A percentile compares a stretch with the other conserved stretches of the same genome.
Conservation (phyloP, 2,888 invertebrate genomes). For the Apamea anceps region DNA sequence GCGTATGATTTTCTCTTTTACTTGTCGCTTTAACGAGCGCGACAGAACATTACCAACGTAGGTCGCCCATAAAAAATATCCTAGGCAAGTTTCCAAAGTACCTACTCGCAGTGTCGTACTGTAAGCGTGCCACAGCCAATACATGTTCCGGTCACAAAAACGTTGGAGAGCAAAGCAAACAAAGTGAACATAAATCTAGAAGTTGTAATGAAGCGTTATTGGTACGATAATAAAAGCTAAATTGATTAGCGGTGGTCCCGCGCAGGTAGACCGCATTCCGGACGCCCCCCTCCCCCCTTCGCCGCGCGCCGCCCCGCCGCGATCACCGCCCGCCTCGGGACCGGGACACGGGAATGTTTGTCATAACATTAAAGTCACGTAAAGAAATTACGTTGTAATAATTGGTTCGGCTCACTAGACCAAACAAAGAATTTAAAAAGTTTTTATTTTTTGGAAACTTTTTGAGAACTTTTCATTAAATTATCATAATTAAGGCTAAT, state of each 20-base stretch:
- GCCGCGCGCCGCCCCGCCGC: slow-evolving; percentile 55
- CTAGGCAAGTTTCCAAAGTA: slow-evolving; percentile 77
- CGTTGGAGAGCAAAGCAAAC: slow-evolving; percentile 79
- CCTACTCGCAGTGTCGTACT: slow-evolving; percentile 21
- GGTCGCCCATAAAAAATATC: slow-evolving; percentile 71
- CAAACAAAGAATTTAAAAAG: slow-evolving; percentile 11
- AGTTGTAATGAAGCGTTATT: slow-evolving; percentile 88
- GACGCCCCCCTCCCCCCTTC: slow-evolving; percentile 65
- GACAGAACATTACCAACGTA: slow-evolving; percentile 70
- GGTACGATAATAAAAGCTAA: slow-evolving; percentile 89
- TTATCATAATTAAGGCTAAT: not conserved
- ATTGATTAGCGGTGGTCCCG: slow-evolving; percentile 89
- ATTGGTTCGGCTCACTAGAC: slow-evolving; percentile 66
- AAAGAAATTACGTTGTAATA: slow-evolving; percentile 77
- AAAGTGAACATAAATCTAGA: slow-evolving; percentile 80
- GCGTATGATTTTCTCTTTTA: slow-evolving; percentile 71
- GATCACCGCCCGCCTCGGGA: slow-evolving; percentile 61
- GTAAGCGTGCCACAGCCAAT: slow-evolving; percentile 62
- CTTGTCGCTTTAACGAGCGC: slow-evolving; percentile 69
- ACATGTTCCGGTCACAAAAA: slow-evolving; percentile 74
- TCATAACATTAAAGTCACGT: slow-evolving; percentile 80
- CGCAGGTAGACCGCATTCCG: slow-evolving; percentile 89
- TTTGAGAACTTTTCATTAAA: not conserved
- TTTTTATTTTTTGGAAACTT: not conserved
- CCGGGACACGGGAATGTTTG: slow-evolving; percentile 80